Base-by-base conservation (phyloP, 1,140 invertebrate genomes). In the Lepidotrigona ventralis region DNA sequence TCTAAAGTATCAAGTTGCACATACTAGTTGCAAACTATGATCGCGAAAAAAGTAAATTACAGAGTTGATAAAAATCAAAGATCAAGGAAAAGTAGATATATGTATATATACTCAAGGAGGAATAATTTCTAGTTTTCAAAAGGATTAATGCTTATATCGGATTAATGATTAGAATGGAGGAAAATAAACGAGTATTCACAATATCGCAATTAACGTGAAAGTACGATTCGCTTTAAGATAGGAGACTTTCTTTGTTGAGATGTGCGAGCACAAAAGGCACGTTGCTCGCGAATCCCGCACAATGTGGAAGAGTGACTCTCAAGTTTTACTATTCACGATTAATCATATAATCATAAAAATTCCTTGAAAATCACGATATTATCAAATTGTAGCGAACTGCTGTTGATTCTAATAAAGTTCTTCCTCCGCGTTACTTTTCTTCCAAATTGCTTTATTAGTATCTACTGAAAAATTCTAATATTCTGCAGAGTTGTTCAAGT, bases 161-260 rank as follows among this genome's bases (percentile, higher is more conserved):
- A 71, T 84, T 68, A 77, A 78, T 56, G 73, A 39, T 51, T 66
- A 39, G 46, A 53, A 79, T 84, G 84, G 75, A 75, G 33, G 33
- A 23, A 33, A 73, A 56, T 58, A 19, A 15, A 21, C 14, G 3
- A 73, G n/a, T 2, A 46, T 58, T 60, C 29, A 19, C 21, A 46
- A 33, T 74, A 6, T 39, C n/a, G 21, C 29, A 74, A 60, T 74
- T 74, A 74, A 74, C 54, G 54, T 74, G 72, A 60, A 72, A 74
- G 72, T 39, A 29, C n/a, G 54, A 58, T 74, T 74, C 21, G 21
- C 14, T 74, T 58, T 74, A 21, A 60, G 56, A 74, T 74, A 74
- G 6, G 39, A 29, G 21, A 39, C 29, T 74, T 74, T 74, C 21
- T 17, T 74, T 74, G 29, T 58, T 39, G 29, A 46, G 39, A 26